Evolutionary conservation across 2,888 invertebrate species (phyloP).

Genomic region (Ellobium chinense): DNA sequence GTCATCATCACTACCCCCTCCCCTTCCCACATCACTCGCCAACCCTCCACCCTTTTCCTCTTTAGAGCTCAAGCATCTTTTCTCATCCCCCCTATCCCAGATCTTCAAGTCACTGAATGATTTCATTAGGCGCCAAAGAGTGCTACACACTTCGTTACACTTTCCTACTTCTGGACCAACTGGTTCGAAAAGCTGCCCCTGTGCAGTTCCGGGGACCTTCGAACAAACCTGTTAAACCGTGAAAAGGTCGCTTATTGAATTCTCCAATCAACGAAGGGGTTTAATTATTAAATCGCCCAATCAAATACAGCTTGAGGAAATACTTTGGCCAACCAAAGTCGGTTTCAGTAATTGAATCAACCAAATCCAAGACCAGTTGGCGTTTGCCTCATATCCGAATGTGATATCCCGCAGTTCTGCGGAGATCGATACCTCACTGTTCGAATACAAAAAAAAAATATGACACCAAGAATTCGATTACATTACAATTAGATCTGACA

Average conservation of each 20-base stretch:
- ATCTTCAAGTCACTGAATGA: too few species aligned
- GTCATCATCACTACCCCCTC: not conserved
- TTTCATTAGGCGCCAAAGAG: too few species aligned
- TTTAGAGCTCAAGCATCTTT: too few species aligned
- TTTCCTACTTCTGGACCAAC: not conserved
- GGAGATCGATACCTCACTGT: too few species aligned
- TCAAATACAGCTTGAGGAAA: constrained; percentile 11
- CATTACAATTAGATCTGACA: too few species aligned
- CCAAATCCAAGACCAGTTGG: not conserved
- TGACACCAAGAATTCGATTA: too few species aligned
- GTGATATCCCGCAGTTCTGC: not conserved
- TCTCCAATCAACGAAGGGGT: not conserved
- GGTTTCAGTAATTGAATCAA: constrained; percentile 16
- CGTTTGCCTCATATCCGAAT: constrained; percentile 3
- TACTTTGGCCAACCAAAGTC: constrained; percentile 5
- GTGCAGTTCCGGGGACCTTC: not conserved
- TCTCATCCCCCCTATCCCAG: too few species aligned
- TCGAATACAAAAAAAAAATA: too few species aligned
- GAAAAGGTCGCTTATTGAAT: constrained; percentile 17
- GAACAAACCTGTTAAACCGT: not conserved
- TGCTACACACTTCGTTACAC: not conserved
- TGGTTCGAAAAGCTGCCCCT: not conserved
- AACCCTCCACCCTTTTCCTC: too few species aligned
- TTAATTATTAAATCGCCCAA: constrained; percentile 28
- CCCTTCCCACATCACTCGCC: too few species aligned